A percentile compares a stretch with the other conserved stretches of the same genome.
Evolutionary conservation across 2,113 vertebrate genomes (phyloP).

Genomic region (Eurystomus gularis): DNA sequence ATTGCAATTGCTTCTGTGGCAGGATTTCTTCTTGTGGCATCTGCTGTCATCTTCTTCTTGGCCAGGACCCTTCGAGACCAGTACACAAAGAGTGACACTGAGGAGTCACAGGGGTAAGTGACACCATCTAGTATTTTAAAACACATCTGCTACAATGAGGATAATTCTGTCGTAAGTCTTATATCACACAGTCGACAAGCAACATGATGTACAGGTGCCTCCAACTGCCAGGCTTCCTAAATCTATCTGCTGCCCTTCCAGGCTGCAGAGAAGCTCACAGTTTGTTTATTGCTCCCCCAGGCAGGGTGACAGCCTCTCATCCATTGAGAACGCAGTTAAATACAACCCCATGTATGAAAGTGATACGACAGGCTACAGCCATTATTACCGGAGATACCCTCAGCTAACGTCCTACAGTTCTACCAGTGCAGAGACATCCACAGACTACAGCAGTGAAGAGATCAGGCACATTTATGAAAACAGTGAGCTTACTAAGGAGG

Average conservation of each 20-base stretch:
- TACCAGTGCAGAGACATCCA: conserved; percentile 83
- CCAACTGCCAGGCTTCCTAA: background rate
- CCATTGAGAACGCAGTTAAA: conserved; percentile 88
- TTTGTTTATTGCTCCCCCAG: conserved; percentile 68
- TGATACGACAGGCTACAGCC: conserved; percentile 82
- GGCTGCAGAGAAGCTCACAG: conserved; percentile 15
- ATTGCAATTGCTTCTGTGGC: conserved; percentile 84
- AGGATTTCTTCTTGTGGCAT: conserved; percentile 84
- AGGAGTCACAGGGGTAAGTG: conserved; percentile 82
- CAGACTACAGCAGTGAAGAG: conserved; percentile 93
- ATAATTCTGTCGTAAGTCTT: background rate
- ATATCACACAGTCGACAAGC: background rate
- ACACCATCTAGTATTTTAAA: background rate
- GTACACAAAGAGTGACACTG: conserved; percentile 78
- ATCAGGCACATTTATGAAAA: conserved; percentile 93
- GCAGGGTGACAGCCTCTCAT: conserved; percentile 82
- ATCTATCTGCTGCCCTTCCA: background rate
- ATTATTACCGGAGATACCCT: conserved; percentile 82
- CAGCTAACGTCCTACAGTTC: conserved; percentile 81
- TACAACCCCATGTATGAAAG: conserved; percentile 91
- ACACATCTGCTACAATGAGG: background rate
- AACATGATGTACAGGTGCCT: background rate
- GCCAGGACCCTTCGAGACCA: conserved; percentile 82
- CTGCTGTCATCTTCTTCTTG: conserved; percentile 85
- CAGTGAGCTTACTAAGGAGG: conserved; percentile 91